Conservation (phyloP, 2,888 invertebrate genomes). For the Cryptosula pallasiana region DNA sequence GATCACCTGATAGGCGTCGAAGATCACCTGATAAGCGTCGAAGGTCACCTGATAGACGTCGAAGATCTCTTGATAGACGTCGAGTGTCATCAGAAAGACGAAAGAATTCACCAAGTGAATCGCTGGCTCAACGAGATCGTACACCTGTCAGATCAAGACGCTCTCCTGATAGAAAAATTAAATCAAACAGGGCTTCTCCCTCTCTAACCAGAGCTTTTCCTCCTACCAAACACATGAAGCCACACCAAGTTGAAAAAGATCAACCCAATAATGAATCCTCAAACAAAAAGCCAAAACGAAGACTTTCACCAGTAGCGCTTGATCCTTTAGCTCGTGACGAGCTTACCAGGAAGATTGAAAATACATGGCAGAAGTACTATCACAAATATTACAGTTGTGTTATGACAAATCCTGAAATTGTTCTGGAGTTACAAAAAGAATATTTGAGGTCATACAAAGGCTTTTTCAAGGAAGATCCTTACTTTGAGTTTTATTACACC, state of each 20-base stretch:
- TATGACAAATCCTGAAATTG: constrained; percentile 13
- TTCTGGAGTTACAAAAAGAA: constrained; percentile 17
- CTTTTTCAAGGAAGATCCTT: constrained; percentile 2
- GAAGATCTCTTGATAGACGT: neutral
- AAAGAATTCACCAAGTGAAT: neutral
- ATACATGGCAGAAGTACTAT: constrained; percentile 17
- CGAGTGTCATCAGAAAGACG: neutral
- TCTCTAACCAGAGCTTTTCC: neutral
- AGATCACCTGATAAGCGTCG: neutral
- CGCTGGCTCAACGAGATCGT: neutral
- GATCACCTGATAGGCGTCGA: neutral
- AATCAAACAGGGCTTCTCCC: neutral
- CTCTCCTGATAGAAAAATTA: neutral
- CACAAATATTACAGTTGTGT: constrained; percentile 24
- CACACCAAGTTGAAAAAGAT: neutral
- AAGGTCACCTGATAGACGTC: neutral
- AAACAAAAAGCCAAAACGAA: neutral
- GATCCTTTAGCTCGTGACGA: neutral
- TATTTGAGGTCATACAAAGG: constrained; percentile 15
- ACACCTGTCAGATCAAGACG: neutral
- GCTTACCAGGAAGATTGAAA: constrained; percentile 10
- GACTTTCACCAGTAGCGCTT: neutral
- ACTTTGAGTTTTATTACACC: constrained; percentile 16
- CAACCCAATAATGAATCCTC: neutral
- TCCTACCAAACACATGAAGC: neutral